These are phyloP conservation scores for Oryzias woworae DNA, from an alignment of 2,113 vertebrate species.

Conservation along the genomic window DNA sequence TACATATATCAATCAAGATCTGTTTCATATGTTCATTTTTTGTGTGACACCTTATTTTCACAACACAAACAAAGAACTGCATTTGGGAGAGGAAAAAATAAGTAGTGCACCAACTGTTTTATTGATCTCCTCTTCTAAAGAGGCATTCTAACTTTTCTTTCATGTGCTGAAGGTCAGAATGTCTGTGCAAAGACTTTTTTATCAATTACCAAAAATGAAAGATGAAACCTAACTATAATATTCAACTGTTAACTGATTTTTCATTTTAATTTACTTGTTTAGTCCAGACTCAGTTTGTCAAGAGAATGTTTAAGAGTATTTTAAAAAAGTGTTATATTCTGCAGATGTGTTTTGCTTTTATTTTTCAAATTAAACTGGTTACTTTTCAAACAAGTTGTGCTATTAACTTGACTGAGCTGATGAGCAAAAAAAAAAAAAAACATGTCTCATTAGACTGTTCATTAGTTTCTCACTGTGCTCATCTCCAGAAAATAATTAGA, in stretches of 20 bases:
- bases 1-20: no score
- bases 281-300: no score
- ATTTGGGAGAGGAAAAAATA: background rate
- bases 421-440: slow-evolving; percentile 18
- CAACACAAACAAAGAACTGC: background rate
- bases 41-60: background rate
- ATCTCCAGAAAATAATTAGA: slow-evolving; percentile 63
- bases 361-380: background rate
- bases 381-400: slow-evolving; percentile 40
- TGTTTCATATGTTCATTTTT: no score
- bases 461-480: slow-evolving; percentile 64
- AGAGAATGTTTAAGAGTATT: background rate
- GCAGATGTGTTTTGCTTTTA: slow-evolving; percentile 1
- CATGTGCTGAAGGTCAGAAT: slow-evolving; percentile 43
- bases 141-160: slow-evolving; percentile 48
- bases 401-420: slow-evolving; percentile 42
- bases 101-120: slow-evolving; percentile 4
- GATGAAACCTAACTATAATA: no score
- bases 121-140: slow-evolving; percentile 29
- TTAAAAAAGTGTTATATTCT: background rate
- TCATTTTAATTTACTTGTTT: no score
- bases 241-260: no score
- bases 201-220: background rate
- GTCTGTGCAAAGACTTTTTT: background rate
- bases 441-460: slow-evolving; percentile 58